These are phyloP conservation scores for Brachionus rotundiformis DNA, from an alignment of 1,140 invertebrate genomes.

Conservation along the genomic window DNA sequence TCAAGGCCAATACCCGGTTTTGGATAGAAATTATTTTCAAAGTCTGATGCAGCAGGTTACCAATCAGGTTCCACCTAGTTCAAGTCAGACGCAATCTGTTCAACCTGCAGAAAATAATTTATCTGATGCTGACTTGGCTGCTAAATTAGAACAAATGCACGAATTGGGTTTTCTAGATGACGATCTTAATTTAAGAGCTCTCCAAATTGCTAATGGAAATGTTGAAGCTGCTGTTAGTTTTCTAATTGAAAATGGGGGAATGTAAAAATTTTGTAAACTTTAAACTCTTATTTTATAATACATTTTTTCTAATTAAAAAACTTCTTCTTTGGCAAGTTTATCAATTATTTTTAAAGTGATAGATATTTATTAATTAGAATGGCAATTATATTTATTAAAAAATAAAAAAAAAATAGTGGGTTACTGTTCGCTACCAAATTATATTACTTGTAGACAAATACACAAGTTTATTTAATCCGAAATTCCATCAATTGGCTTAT, in stretches of 20 bases:
- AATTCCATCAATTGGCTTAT: too few relatives aligned
- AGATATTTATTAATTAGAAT: too few relatives aligned
- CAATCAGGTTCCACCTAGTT: background rate
- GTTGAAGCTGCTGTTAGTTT: constrained; percentile 32
- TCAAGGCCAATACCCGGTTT: constrained; percentile 1
- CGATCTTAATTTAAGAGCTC: constrained; percentile 23
- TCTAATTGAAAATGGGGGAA: constrained; percentile 1
- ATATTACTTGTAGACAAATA: too few relatives aligned
- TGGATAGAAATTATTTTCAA: constrained; percentile 40
- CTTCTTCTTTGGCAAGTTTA: background rate
- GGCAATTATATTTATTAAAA: too few relatives aligned
- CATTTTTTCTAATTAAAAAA: background rate
- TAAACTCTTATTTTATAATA: background rate
- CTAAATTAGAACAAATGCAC: constrained; percentile 47
- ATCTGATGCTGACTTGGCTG: background rate
- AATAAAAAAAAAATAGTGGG: too few relatives aligned
- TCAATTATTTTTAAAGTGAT: too few relatives aligned
- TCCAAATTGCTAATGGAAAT: constrained; percentile 33
- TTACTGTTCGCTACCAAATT: too few relatives aligned
- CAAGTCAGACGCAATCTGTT: background rate
- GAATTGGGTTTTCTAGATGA: constrained; percentile 41
- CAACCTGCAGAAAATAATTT: background rate
- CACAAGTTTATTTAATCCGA: too few relatives aligned
- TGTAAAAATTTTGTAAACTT: constrained; percentile 3
- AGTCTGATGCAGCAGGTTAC: constrained; percentile 11